These are phyloP conservation scores for Drepana arcuata DNA, from an alignment of 1,140 invertebrate species.

Conservation along the genomic window DNA sequence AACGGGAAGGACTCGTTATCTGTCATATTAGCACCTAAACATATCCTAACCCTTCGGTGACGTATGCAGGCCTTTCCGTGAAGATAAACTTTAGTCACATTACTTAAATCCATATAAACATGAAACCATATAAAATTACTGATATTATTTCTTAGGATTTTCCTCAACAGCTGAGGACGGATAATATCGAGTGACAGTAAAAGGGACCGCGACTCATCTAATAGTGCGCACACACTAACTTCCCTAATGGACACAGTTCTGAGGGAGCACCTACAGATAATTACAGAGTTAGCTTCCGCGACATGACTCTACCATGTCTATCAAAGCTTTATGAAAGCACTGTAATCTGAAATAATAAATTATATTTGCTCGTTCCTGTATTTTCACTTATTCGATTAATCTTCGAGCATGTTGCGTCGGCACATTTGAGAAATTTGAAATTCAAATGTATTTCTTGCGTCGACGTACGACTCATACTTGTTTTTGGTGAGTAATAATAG, in stretches of 20 bases:
- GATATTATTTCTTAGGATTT: constrained; percentile 22
- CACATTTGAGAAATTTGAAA: constrained; percentile 17
- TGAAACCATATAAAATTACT: too few species aligned
- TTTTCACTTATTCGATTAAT: too few species aligned
- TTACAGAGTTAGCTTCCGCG: constrained; percentile 42
- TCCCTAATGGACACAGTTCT: constrained; percentile 57
- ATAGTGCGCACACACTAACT: constrained; percentile 33
- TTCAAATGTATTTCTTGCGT: constrained; percentile 16
- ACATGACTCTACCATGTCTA: not conserved
- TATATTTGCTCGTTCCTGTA: too few species aligned
- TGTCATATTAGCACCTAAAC: too few species aligned
- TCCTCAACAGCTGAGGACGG: constrained; percentile 18
- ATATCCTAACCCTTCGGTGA: too few species aligned
- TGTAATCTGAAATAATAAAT: too few species aligned
- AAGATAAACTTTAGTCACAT: too few species aligned
- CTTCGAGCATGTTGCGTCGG: constrained; percentile 3
- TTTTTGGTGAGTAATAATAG: constrained; percentile 17
- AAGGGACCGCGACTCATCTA: constrained; percentile 13
- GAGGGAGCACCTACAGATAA: constrained; percentile 54
- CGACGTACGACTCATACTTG: constrained; percentile 14
- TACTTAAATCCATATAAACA: too few species aligned
- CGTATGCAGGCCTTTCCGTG: too few species aligned
- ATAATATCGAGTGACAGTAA: constrained; percentile 49
- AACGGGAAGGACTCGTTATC: too few species aligned
- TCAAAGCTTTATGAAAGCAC: not conserved